Base-by-base conservation (phyloP, 2,113 vertebrate species). In the Mellivora capensis region DNA sequence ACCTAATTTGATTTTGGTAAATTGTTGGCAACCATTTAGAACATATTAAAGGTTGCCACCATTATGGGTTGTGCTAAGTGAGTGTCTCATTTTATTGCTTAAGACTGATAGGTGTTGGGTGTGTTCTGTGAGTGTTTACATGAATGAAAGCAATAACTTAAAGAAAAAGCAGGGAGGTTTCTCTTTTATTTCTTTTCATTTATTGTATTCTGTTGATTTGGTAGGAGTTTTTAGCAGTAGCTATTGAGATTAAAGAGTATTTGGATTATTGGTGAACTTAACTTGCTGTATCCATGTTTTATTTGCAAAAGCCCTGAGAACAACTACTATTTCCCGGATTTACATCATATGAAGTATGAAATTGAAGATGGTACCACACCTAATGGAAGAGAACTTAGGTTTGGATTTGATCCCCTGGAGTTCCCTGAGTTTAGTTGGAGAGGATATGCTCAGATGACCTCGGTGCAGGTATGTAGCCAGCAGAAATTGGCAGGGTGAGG, bases 371-470 rank as follows among this genome's bases (percentile, higher is more conserved):
- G 99, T 91, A 98, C 98, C 47, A 98, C 99, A 0, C 98, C 98
- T 34, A 96, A 98, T 6, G 99, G 99, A 97, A 98, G 97, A 96
- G 97, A 98, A 21, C 98, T 99, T 47, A 99, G 99, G 0, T 99
- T 99, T 96, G 99, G 99, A 86, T 99, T 99, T 76, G 97, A 99
- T 96, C 96, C 98, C n/a, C 95, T 90, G 96, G 99, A 99, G 95
- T 99, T 99, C 98, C 99, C 99, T 69, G 87, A 90, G 67, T 99
- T 99, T 97, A 99, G 99, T 88, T 99, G 99, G 99, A 99, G 99
- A 97, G 99, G 99, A 59, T 99, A 99, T 39, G 99, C 99, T 25
- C 98, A 92, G 62, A 99, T 99, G 99, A 99, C 99, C 62, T 93
- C 99, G 0, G 96, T 99, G 81, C 99, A 99, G 98, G 99, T 99